Conservation (phyloP, 2,113 vertebrate species). For the Cochlearius cochlearius region DNA sequence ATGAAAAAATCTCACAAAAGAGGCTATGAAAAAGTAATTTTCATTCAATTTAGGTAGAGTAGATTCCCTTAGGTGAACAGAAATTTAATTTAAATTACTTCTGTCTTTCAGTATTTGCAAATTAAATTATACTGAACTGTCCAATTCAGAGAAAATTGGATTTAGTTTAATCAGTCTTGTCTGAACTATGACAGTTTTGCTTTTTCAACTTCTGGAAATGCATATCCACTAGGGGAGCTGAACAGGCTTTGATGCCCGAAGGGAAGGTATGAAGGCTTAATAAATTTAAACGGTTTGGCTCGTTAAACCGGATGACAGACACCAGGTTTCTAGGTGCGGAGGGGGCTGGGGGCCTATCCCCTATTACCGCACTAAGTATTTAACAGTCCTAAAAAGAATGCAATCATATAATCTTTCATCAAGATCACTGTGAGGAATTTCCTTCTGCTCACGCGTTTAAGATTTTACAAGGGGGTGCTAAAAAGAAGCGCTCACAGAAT, state of each 20-base stretch:
- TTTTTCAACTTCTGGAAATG: conserved; percentile 3
- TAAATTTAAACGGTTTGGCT: not conserved
- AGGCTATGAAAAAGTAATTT: not conserved
- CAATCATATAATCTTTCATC: not conserved
- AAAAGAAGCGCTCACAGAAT: not conserved
- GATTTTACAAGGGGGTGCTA: not conserved
- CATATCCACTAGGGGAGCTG: not conserved
- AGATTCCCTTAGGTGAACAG: not conserved
- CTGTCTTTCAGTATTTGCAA: conserved; percentile 7
- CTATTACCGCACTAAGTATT: not conserved
- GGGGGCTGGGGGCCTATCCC: not conserved
- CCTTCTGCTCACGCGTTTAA: not conserved
- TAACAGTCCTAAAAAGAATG: not conserved
- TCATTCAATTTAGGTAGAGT: not conserved
- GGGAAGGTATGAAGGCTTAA: not conserved
- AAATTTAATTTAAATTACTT: conserved; percentile 13
- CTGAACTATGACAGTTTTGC: not conserved
- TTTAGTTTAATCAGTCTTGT: conserved; percentile 28
- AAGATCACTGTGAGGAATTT: not conserved
- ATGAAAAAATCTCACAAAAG: not conserved
- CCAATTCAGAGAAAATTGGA: not conserved
- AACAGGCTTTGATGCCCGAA: not conserved
- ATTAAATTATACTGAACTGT: conserved; percentile 41
- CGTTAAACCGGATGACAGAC: not conserved
- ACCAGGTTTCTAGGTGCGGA: not conserved